Conservation (phyloP, 2,888 invertebrate genomes). For the Corythucha ciliata region DNA sequence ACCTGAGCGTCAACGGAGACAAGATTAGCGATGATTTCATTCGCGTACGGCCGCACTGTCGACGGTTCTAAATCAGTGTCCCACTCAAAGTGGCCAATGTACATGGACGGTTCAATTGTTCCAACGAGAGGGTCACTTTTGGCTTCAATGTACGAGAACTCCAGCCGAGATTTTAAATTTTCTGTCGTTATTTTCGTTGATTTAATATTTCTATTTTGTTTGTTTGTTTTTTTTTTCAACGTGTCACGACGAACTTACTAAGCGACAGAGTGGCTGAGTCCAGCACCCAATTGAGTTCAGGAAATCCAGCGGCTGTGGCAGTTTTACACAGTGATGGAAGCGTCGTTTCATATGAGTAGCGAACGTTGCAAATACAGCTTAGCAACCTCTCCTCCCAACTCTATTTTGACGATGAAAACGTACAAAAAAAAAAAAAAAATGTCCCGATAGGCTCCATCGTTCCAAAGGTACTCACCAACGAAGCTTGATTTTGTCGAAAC, state of each 20-base stretch:
- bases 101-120: conserved; percentile 95
- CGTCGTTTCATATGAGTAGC: conserved; percentile 66
- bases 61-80: conserved; percentile 63
- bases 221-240: background rate
- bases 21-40: conserved; percentile 74
- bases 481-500: conserved; percentile 19
- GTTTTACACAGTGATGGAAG: conserved; percentile 60
- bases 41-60: conserved; percentile 78
- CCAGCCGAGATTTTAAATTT: conserved; percentile 35
- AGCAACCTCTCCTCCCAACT: conserved; percentile 73
- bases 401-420: conserved; percentile 33
- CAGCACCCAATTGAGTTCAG: conserved; percentile 50
- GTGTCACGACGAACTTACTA: conserved; percentile 7
- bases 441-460: too few relatives aligned
- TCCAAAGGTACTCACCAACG: conserved; percentile 23
- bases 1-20: conserved; percentile 70
- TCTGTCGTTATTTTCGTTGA: conserved; percentile 5
- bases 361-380: conserved; percentile 80
- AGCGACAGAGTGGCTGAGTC: conserved; percentile 8
- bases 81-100: conserved; percentile 80
- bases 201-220: background rate
- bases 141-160: conserved; percentile 65
- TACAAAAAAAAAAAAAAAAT: background rate
- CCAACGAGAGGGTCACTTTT: conserved; percentile 91
- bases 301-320: conserved; percentile 62